These are phyloP conservation scores for Chrysolophus pictus DNA, from an alignment of 2,797 vertebrate genomes.

Conservation along the genomic window DNA sequence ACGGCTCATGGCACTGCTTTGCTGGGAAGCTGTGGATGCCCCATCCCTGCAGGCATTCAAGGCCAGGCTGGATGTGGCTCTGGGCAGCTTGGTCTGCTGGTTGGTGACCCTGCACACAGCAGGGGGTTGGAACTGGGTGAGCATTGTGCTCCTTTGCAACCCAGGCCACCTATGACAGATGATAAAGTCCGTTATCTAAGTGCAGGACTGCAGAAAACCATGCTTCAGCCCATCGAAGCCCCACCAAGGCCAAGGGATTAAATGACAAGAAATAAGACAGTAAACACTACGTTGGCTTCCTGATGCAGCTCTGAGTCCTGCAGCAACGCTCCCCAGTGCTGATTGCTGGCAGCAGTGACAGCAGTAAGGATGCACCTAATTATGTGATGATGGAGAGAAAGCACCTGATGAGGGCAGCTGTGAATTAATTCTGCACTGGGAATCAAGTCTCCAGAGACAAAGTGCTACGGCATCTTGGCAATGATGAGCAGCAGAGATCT, in stretches of 20 bases:
- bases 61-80: too few species aligned
- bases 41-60: too few species aligned
- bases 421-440: background rate
- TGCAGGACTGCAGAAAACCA: background rate
- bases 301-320: background rate
- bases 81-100: too few species aligned
- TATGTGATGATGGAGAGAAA: background rate
- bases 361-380: background rate
- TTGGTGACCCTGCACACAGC: too few species aligned
- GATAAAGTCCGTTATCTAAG: background rate
- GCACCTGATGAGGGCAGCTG: background rate
- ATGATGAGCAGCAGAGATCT: background rate
- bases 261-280: background rate
- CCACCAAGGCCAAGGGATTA: background rate
- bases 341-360: background rate
- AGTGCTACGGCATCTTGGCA: background rate
- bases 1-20: rapidly evolving
- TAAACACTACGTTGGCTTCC: background rate
- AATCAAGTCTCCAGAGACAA: background rate
- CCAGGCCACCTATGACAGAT: background rate
- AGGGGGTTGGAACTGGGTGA: too few species aligned
- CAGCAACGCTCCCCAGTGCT: background rate
- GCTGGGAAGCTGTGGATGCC: background rate
- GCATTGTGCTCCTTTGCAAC: too few species aligned
- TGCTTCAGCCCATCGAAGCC: background rate